Evolutionary conservation across 2,113 vertebrate species (phyloP), one percentile per base, ranked within the genome.

Genomic region (Myiagra hebetior): DNA sequence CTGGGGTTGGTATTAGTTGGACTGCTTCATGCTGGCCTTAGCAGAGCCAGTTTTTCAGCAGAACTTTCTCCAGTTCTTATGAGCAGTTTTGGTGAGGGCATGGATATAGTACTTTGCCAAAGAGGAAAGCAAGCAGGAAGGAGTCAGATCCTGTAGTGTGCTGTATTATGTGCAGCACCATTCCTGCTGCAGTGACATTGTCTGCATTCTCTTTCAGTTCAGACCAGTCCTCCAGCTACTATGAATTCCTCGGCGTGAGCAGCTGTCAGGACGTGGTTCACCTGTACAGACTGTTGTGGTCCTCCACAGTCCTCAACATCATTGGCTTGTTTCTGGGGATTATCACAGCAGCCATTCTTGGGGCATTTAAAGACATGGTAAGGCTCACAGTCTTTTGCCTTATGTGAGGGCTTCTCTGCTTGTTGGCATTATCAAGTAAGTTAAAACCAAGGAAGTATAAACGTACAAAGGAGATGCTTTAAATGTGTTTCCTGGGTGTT

Each of bases 301-400:
- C 98, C 75, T 99, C 98, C 4, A 98, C 99, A 7, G 97, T 98
- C 55, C 98, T 99, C 62, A 99, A 99, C 10, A 96, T 99, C 46
- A 53, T 99, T 3, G 98, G 98, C 8, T 79, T 99, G 95, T 98
- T 99, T 75, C 97, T 99, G 96, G 99, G 99, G 39, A 99, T 99
- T 73, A 85, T 99, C 97, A 98, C 98, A 0, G 99, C 99, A 1
- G 99, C 99, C 18, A 97, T 99, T 65, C 98, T 99, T 20, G 99
- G 99, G 73, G 99, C 99, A 2, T 99, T 99, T 97, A 99, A 99
- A 97, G 99, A 99, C 80, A 97, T 99, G 97, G 99, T 99, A 96
- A 98, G 98, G 75, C n/a, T 91, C 74, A 26, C 9, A 15, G 53
- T 37, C 35, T 85, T 94, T 35, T 82, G 55, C 37, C 14, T 93